A percentile compares a stretch with the other conserved stretches of the same genome.
These are phyloP conservation scores for Eulemur macaco DNA, from an alignment of 2,113 vertebrate species.

Conservation along the genomic window DNA sequence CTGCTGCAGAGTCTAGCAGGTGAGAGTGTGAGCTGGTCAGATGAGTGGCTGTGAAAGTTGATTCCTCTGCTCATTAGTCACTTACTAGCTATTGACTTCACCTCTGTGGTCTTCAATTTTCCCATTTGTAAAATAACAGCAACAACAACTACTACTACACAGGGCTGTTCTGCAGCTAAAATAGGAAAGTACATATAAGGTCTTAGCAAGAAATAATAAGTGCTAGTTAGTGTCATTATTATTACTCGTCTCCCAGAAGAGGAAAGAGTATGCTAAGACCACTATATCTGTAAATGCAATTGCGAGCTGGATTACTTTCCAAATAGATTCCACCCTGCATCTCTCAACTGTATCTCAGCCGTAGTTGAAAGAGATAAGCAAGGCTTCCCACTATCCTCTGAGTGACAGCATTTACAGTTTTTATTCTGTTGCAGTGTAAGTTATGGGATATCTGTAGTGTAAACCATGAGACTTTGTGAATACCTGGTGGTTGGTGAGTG, in stretches of 20 bases:
- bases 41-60: background rate
- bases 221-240: background rate
- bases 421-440: background rate
- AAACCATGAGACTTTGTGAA: background rate
- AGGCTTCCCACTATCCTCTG: background rate
- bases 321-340: background rate
- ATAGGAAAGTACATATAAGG: background rate
- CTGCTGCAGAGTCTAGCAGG: background rate
- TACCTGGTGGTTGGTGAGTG: background rate
- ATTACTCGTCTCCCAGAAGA: background rate
- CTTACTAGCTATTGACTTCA: background rate
- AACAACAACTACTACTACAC: background rate
- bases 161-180: background rate
- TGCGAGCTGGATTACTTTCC: background rate
- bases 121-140: conserved; percentile 6
- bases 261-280: background rate
- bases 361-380: background rate
- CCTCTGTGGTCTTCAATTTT: background rate
- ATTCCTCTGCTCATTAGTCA: background rate
- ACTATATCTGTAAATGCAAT: background rate
- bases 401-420: background rate
- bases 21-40: background rate
- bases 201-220: background rate
- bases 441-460: background rate
- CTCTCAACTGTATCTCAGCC: background rate